A percentile compares a stretch with the other conserved stretches of the same genome.
Conservation (phyloP, 2,113 vertebrate genomes). For the Oncorhynchus nerka region DNA sequence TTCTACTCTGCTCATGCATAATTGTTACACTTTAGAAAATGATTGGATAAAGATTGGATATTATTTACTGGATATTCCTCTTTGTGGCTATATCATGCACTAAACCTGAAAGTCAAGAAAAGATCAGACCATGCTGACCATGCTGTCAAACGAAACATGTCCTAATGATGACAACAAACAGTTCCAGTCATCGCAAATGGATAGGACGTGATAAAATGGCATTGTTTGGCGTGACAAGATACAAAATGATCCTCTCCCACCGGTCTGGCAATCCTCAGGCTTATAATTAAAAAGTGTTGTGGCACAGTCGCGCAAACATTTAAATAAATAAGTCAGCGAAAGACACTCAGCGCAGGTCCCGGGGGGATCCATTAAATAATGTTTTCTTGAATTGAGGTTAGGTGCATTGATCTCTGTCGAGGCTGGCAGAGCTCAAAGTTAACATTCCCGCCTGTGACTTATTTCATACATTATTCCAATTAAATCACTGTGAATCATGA, state of each 20-base stretch:
- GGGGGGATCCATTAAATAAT: constrained; percentile 79
- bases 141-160: constrained; percentile 40
- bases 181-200: constrained; percentile 43
- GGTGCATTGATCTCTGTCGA: constrained; percentile 82
- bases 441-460: constrained; percentile 71
- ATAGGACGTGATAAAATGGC: constrained; percentile 54
- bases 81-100: neutral
- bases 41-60: too few relatives aligned
- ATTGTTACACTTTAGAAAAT: too few relatives aligned
- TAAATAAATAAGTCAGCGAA: constrained; percentile 72
- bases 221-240: constrained; percentile 70
- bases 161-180: constrained; percentile 32
- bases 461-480: constrained; percentile 82
- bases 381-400: constrained; percentile 81
- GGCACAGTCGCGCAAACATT: constrained; percentile 65
- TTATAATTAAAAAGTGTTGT: constrained; percentile 79
- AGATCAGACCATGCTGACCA: constrained; percentile 25
- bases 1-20: too few relatives aligned
- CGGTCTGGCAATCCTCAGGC: constrained; percentile 71
- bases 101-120: neutral
- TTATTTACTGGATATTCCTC: neutral
- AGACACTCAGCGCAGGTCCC: constrained; percentile 63
- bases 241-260: constrained; percentile 61
- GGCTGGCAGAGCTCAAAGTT: constrained; percentile 71
- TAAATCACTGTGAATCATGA: constrained; percentile 62